Evolutionary conservation across 2,113 vertebrate species (phyloP).

Genomic region (Capreolus pygargus): DNA sequence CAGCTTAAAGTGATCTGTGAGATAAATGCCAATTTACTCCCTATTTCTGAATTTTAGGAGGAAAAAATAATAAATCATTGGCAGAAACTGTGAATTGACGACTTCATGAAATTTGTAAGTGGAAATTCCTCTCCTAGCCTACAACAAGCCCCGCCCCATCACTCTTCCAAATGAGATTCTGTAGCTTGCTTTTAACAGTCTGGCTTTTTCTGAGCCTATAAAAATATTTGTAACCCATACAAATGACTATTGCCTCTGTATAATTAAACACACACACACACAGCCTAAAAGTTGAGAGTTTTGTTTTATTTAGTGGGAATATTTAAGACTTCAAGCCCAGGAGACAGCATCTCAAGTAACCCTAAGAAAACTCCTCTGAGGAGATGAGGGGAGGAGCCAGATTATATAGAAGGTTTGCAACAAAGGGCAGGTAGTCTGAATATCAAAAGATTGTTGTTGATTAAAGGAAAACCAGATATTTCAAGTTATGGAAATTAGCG

Average conservation of each 20-base stretch:
- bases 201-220: not conserved
- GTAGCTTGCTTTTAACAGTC: not conserved
- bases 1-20: not conserved
- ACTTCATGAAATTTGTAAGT: not conserved
- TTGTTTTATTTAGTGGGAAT: not conserved
- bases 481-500: not conserved
- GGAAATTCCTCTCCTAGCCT: not conserved
- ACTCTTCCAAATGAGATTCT: not conserved
- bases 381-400: not conserved
- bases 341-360: not conserved
- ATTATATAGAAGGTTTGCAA: not conserved
- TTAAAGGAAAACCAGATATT: not conserved
- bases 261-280: not conserved
- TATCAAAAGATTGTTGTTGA: not conserved
- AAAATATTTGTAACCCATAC: not conserved
- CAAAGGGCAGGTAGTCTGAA: not conserved
- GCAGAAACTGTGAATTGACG: constrained; percentile 1
- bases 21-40: not conserved
- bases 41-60: not conserved
- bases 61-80: not conserved
- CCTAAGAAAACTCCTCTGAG: not conserved
- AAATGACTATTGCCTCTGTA: not conserved
- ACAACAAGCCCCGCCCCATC: not conserved
- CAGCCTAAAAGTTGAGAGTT: not conserved
- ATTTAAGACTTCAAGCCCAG: not conserved